Base-by-base conservation (phyloP, 1,140 invertebrate species). In the Bombus turneri region DNA sequence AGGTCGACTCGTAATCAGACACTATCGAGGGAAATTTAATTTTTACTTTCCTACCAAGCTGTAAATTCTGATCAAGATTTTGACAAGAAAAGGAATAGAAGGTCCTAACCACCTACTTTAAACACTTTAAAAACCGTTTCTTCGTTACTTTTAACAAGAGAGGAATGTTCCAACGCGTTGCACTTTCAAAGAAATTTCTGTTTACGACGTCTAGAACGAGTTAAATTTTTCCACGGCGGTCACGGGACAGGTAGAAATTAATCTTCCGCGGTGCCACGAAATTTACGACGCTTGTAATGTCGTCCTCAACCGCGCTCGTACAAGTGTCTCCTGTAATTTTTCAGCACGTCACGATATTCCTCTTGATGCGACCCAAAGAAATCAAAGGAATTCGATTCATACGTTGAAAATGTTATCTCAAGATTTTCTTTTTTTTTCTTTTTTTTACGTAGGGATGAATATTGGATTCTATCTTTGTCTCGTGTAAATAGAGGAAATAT, bases 281-380 rank as follows among this genome's bases (percentile, higher is more conserved):
- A 80, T 80, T 80, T 80, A 80, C 78, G 78, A 41, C 78, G 31
- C 31, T 47, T 41, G 37, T 80, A 80, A 80, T 31, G 77, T 43
- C 39, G n/a, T 31, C 31, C 31, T 37, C n/a, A 37, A 66, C 62
- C 64, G 31, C 15, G 75, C 47, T 18, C 34, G 34, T 57, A 62
- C 57, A 62, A 68, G 41, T 47, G 64, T 41, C 77, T 37, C 39
- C 66, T 15, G 64, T 18, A 69, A 69, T 80, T 80, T 80, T 68
- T 80, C 78, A 47, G 43, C 43, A 25, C 8, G 31, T 25, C 34
- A 47, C 71, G 47, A 72, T 41, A 18, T 41, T 41, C 69, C 39
- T 41, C 39, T 3, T 39, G 39, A 41, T 72, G n/a, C 15, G 5
- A 6, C 3, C 28, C 13, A 18, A 37, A n/a, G 18, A 25, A 28